Percentiles rank a stretch among this genome's conserved stretches.
Evolutionary conservation across 2,113 vertebrate genomes (phyloP).

Genomic region (Cryptotis parvus): DNA sequence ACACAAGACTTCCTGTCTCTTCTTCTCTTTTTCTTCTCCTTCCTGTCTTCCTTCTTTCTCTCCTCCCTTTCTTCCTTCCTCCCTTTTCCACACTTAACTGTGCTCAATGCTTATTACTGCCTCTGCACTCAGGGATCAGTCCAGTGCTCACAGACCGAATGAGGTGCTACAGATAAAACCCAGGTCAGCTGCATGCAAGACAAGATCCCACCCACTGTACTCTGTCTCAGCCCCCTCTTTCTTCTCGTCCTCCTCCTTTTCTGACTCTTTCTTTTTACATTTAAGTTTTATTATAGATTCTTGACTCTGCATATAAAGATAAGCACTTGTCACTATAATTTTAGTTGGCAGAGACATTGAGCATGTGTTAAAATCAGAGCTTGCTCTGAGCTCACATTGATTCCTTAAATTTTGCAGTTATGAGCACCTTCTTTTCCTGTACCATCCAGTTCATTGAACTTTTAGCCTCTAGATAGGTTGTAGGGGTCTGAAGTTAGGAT

Average conservation of each 20-base stretch:
- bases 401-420: background rate
- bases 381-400: background rate
- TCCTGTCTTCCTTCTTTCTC: background rate
- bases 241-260: background rate
- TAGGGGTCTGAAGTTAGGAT: background rate
- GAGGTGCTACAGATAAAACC: no score
- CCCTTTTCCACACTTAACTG: no score
- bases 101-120: no score
- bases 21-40: background rate
- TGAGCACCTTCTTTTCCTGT: background rate
- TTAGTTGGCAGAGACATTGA: constrained; percentile 30
- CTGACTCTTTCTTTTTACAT: background rate
- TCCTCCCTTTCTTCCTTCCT: no score
- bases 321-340: background rate
- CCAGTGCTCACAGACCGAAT: no score
- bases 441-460: background rate
- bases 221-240: no score
- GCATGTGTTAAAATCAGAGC: constrained; percentile 16
- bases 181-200: no score
- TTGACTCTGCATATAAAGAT: background rate
- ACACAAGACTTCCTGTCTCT: background rate
- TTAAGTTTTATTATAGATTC: background rate
- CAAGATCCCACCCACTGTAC: no score
- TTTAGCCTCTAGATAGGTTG: background rate
- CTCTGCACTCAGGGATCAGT: no score